Evolutionary conservation across 37 sponge, comb jelly and placozoan species (phyloP).

Genomic region (Aplysina aerophoba): DNA sequence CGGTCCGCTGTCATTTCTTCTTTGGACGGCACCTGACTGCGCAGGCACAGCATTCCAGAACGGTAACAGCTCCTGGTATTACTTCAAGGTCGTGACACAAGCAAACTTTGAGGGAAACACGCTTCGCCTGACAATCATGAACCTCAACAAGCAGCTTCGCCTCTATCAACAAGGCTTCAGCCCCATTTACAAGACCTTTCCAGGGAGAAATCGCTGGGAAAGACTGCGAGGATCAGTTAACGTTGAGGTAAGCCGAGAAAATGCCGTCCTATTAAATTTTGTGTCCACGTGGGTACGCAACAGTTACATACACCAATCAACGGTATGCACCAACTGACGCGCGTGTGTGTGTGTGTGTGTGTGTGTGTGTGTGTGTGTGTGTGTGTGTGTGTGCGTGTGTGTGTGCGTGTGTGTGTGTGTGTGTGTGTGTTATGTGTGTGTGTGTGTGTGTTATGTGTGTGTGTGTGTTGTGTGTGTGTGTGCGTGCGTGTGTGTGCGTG

Average conservation of each 20-base stretch:
- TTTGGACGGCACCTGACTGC: conserved; percentile 95
- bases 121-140: conserved; percentile 76
- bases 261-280: no score
- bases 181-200: conserved; percentile 72
- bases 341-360: no score
- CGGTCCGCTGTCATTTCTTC: conserved; percentile 67
- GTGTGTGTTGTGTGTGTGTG: no score
- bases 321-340: neutral
- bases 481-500: no score
- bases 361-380: no score
- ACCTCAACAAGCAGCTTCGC: conserved; percentile 89
- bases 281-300: neutral
- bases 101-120: conserved; percentile 39
- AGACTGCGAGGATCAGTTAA: conserved; percentile 70
- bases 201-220: conserved; percentile 86
- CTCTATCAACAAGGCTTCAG: conserved; percentile 90
- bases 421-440: no score
- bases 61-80: conserved; percentile 85
- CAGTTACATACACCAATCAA: neutral
- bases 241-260: conserved; percentile 61
- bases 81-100: conserved; percentile 66
- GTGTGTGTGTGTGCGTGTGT: no score
- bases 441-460: no score
- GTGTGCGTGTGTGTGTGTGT: no score
- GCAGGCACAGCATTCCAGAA: conserved; percentile 83